phyloP scores from a whole-genome alignment of 2,797 vertebrate species.

The Anisognathus igniventris region DNA sequence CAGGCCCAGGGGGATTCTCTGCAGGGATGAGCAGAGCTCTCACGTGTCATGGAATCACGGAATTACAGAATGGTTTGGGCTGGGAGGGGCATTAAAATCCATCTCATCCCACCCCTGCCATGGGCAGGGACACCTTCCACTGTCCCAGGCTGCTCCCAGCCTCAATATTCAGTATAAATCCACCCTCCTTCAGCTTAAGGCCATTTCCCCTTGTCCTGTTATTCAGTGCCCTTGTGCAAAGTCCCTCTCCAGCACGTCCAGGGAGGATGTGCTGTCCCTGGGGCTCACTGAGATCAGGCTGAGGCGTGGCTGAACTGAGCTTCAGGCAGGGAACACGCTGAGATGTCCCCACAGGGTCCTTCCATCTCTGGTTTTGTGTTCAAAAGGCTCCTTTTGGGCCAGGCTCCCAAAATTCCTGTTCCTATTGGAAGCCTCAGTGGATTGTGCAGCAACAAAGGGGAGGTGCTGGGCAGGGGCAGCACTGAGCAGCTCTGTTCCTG shows the following conservation, averaged over 20 bases:
- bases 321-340: not conserved
- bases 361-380: not conserved
- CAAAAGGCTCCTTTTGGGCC: not conserved
- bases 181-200: not conserved
- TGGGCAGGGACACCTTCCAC: not conserved
- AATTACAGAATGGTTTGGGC: not conserved
- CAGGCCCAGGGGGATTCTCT: not conserved
- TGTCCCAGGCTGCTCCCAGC: not conserved
- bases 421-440: rapidly evolving
- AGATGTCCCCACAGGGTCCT: not conserved
- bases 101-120: not conserved
- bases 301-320: not conserved
- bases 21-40: not conserved
- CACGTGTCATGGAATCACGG: rapidly evolving
- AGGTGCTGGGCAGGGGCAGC: not conserved
- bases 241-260: not conserved
- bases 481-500: not conserved
- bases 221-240: not conserved
- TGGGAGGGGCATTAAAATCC: not conserved
- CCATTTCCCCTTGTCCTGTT: not conserved
- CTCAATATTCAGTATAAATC: not conserved
- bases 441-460: not conserved
- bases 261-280: not conserved
- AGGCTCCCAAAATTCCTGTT: rapidly evolving
- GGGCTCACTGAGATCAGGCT: not conserved